Evolutionary conservation across 2,113 vertebrate species (phyloP), one percentile per base, ranked within the genome.

Genomic region (Syrmaticus mikado): DNA sequence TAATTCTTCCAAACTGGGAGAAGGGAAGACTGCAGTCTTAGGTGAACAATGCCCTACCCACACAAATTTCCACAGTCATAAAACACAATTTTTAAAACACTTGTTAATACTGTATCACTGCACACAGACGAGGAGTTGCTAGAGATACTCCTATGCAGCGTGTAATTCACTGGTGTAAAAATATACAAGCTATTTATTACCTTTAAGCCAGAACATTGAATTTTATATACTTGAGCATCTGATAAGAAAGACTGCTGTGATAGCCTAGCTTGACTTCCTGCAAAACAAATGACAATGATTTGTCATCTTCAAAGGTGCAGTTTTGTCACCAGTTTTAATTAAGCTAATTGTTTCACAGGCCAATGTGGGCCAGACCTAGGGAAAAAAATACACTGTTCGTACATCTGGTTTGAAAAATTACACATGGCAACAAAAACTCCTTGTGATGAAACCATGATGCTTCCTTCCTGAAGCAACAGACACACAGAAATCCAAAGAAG

Each of bases 401-500:
- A 70, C 24, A 48, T 48, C n/a, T 70, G 45, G 66, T 70, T 46
- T 50, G 22, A 48, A 70, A 70, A 70, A 27, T 16, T 34, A 27
- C 28, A 34, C n/a, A 4, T 15, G 40, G 43, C 7, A 11, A 8
- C 55, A 46, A 67, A 28, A 15, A 22, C 25, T 22, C 45, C 88
- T 83, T n/a, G n/a, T 55, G 85, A 13, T 14, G 10, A 80, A 90
- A 64, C 34, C 50, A 14, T 5, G 24, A 48, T 82, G 34, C 70
- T 77, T 85, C 91, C 13, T 89, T 94, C 85, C 78, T 52, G 77
- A 10, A 6, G 12, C 46, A 38, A 50, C 6, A 16, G 45, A 15
- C 15, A 62, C 64, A 73, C n/a, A 92, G 64, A 85, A 88, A 92
- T 30, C 67, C 68, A 93, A 53, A 89, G 75, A 52, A 92, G 76